Conservation (phyloP, 2,888 invertebrate genomes). For the Anoplius nigerrimus region DNA sequence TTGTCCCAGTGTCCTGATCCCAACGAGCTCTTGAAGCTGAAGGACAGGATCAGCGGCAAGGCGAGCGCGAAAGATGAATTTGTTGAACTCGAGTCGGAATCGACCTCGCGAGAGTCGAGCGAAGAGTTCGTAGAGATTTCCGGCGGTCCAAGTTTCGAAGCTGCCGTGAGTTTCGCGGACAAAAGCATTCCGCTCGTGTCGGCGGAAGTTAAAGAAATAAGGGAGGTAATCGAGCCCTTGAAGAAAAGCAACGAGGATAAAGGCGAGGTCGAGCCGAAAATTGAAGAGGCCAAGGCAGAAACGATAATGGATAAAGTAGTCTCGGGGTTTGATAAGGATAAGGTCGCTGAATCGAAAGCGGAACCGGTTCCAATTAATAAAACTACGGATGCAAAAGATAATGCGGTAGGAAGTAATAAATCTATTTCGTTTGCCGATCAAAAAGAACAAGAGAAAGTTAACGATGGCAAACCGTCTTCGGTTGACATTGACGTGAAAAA, state of each 20-base stretch:
- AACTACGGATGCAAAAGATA: neutral
- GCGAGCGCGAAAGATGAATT: neutral
- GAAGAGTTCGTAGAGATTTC: neutral
- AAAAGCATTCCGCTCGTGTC: neutral
- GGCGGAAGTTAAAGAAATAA: no score
- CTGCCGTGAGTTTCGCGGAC: neutral
- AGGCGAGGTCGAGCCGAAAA: no score
- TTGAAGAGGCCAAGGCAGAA: no score
- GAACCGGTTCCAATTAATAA: neutral
- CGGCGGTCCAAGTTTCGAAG: neutral
- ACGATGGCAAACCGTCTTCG: no score
- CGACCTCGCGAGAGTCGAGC: neutral
- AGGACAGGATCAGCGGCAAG: neutral
- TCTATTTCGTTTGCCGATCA: neutral
- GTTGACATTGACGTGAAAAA: slow-evolving; percentile 14
- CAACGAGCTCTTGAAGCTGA: neutral
- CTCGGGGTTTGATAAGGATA: no score
- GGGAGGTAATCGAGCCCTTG: no score
- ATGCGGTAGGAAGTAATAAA: neutral
- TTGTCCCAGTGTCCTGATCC: neutral
- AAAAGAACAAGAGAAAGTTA: no score
- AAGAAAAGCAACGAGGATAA: no score
- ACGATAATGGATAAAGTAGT: no score
- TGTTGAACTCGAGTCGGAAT: neutral
- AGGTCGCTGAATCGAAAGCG: no score